Evolutionary conservation across 2,888 invertebrate genomes (phyloP), one percentile per base, ranked within the genome.

Genomic region (Diarsia mendica): DNA sequence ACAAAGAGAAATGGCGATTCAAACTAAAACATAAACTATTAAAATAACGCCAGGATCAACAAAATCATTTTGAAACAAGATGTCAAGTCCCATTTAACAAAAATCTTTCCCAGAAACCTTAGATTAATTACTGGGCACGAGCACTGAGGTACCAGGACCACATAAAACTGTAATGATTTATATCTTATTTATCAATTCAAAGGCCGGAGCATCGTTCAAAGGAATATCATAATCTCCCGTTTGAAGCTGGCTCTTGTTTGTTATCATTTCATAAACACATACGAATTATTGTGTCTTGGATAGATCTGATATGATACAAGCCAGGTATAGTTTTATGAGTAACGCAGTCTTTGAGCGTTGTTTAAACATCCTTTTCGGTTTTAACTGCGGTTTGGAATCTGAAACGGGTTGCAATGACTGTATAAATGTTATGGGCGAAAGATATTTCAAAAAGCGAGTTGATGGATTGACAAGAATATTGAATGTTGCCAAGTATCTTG

Each of bases 171-270:
- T 69, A 63, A 63, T 49, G 88, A 86, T 86, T 86, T 87, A 86
- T 79, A 86, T 82, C 88, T 87, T 83, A 86, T 87, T 83, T 82
- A 82, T 82, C 85, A 53, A 82, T 82, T 85, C 82, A 83, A 82
- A 83, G 85, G 77, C 85, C 39, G 61, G 72, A 77, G 33, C 65
- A 75, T 77, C 82, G 78, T 82, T 86, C 82, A 88, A 88, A 88
- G 86, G 88, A 88, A 86, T 86, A 86, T 86, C 86, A 86, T 86
- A 86, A 86, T 86, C 84, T 66, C 11, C 39, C 67, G 68, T 80
- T 79, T 83, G 75, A 80, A 70, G 86, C 73, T 80, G 46, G 23
- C 72, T 77, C 66, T 75, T 86, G 86, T 86, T 88, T 86, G 86
- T 88, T 86, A 87, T 69, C 67, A 58, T 78, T 83, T 77, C 33